Evolutionary conservation across 2,113 vertebrate species (phyloP).

Genomic region (Trichomycterus rosablanca): DNA sequence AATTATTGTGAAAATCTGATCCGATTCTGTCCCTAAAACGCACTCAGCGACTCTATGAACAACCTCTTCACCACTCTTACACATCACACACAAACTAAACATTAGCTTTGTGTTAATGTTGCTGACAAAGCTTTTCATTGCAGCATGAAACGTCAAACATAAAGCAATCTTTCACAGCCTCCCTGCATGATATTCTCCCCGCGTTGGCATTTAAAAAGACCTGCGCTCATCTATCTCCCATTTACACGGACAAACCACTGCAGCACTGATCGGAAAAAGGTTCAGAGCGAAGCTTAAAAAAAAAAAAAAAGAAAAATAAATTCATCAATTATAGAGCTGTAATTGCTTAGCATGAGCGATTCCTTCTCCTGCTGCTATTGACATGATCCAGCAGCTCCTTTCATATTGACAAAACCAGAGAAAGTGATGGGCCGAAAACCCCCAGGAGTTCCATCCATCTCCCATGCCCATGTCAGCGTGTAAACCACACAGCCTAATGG

Average conservation of each 20-base stretch:
- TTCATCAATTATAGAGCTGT: constrained; percentile 49
- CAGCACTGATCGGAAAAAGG: too few relatives aligned
- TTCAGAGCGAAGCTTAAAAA: constrained; percentile 47
- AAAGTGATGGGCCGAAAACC: constrained; percentile 42
- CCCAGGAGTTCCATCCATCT: constrained; percentile 52
- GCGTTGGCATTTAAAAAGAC: constrained; percentile 19
- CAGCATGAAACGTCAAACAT: constrained; percentile 10
- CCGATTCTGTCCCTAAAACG: too few relatives aligned
- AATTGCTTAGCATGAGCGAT: constrained; percentile 49
- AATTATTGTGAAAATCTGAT: too few relatives aligned
- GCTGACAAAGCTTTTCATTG: constrained; percentile 21
- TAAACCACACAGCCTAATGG: constrained; percentile 36
- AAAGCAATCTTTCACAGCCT: constrained; percentile 6
- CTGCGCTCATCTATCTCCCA: constrained; percentile 37
- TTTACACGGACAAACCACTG: constrained; percentile 37
- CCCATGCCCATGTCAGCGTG: constrained; percentile 27
- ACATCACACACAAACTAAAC: constrained; percentile 17
- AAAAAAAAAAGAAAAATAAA: constrained; percentile 47
- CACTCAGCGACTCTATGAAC: neutral
- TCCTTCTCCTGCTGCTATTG: constrained; percentile 51
- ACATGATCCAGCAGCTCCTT: constrained; percentile 52
- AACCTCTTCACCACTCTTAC: neutral
- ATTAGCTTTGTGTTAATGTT: neutral
- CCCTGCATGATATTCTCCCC: neutral
- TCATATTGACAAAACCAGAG: constrained; percentile 54